Conservation (phyloP, 2,797 vertebrate species). For the Girardinus metallicus region DNA sequence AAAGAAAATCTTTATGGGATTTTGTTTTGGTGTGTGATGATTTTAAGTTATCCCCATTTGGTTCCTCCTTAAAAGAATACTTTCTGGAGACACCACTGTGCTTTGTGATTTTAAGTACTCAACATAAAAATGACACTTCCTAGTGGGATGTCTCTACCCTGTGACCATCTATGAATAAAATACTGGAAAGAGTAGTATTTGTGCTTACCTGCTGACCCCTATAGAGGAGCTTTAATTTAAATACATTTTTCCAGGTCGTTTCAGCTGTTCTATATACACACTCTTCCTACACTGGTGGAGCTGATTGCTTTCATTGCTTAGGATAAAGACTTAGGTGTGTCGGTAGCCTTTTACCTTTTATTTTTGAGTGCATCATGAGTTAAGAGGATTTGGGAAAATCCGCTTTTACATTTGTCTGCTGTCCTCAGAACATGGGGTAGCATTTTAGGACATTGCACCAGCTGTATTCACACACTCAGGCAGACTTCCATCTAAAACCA, state of each 20-base stretch:
- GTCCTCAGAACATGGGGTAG: slow-evolving; percentile 1
- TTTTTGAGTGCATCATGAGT: slow-evolving; percentile 28
- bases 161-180: not conserved
- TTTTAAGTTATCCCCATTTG: not conserved
- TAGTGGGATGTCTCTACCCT: not conserved
- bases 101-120: not conserved
- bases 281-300: not conserved
- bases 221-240: not conserved
- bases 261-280: not conserved
- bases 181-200: not conserved
- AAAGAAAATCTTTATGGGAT: not conserved
- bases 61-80: not conserved
- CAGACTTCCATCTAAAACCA: not conserved
- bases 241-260: not conserved
- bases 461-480: slow-evolving; percentile 13
- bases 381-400: slow-evolving; percentile 70
- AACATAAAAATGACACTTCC: not conserved
- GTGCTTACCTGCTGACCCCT: not conserved
- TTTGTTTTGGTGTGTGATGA: not conserved
- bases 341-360: slow-evolving; percentile 6
- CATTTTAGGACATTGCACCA: slow-evolving; percentile 15
- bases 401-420: slow-evolving; percentile 59
- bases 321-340: not conserved
- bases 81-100: not conserved
- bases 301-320: not conserved